phyloP scores from a whole-genome alignment of 2,113 vertebrate species.

The Ameiurus melas region DNA sequence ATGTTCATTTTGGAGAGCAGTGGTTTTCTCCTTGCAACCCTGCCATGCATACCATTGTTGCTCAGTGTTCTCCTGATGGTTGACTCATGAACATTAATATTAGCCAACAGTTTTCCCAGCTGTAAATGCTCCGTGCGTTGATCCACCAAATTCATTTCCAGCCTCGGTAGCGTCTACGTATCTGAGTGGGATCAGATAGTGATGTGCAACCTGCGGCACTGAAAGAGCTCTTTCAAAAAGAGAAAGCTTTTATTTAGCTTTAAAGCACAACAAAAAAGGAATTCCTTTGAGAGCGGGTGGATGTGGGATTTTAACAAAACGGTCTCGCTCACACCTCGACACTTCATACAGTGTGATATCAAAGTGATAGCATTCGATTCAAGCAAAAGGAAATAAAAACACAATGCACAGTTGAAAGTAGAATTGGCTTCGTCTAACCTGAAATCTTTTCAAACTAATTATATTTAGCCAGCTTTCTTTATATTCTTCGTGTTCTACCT shows the following conservation, averaged over 20 bases:
- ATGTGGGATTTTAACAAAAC: neutral
- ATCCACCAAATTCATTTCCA: neutral
- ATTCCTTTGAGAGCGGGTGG: neutral
- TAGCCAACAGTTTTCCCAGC: neutral
- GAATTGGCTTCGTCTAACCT: neutral
- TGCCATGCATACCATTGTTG: too few species aligned
- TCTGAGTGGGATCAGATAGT: neutral
- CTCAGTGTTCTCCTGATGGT: too few species aligned
- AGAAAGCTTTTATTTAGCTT: neutral
- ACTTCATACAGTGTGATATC: neutral
- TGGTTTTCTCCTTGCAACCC: too few species aligned
- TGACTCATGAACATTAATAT: too few species aligned
- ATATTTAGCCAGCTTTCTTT: neutral
- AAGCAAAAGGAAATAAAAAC: neutral
- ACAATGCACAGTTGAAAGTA: neutral
- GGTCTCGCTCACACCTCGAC: neutral
- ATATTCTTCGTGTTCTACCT: neutral
- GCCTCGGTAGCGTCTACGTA: neutral
- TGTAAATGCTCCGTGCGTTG: neutral
- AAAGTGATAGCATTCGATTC: too few species aligned
- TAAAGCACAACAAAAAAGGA: neutral
- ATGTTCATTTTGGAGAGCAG: too few species aligned
- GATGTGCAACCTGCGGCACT: neutral
- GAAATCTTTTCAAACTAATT: neutral
- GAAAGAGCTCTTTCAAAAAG: neutral